Conservation (phyloP, 2,888 invertebrate species). For the Galeopsomyia nigrocyanea region DNA sequence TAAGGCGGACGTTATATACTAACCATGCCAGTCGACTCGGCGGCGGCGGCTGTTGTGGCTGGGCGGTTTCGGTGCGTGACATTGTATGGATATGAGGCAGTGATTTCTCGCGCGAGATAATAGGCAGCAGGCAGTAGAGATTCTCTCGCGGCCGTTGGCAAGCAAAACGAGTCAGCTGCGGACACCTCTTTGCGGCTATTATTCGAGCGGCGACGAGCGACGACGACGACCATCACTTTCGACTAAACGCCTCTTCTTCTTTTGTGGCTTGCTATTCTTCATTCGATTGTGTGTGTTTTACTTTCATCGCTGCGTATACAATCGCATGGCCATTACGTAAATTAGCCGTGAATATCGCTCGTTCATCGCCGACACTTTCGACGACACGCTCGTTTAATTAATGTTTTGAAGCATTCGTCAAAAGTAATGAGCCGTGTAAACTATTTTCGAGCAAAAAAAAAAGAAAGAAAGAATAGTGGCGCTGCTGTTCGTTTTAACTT, state of each 20-base stretch:
- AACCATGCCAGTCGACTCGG: not conserved
- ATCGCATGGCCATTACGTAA: too few relatives aligned
- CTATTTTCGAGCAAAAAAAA: too few relatives aligned
- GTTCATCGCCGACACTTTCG: too few relatives aligned
- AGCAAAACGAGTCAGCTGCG: too few relatives aligned
- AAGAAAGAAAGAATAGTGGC: too few relatives aligned
- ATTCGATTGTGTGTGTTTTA: too few relatives aligned
- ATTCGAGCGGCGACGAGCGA: not conserved
- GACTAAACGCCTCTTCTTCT: conserved; percentile 5
- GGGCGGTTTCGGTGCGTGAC: conserved; percentile 62
- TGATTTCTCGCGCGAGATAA: conserved; percentile 61
- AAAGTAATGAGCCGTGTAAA: too few relatives aligned
- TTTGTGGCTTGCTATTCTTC: not conserved
- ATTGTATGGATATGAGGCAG: conserved; percentile 67
- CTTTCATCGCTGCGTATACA: too few relatives aligned
- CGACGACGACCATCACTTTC: not conserved
- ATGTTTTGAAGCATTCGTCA: too few relatives aligned
- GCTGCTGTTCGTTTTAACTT: too few relatives aligned
- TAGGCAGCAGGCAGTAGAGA: not conserved
- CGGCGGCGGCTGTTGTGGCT: not conserved
- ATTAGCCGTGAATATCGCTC: too few relatives aligned
- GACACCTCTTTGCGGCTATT: not conserved
- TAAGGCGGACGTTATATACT: conserved; percentile 39
- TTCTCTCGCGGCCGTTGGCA: not conserved
- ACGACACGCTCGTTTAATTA: too few relatives aligned